These are phyloP conservation scores for Hemiscyllium ocellatum DNA, from an alignment of 2,113 vertebrate species.

Conservation along the genomic window DNA sequence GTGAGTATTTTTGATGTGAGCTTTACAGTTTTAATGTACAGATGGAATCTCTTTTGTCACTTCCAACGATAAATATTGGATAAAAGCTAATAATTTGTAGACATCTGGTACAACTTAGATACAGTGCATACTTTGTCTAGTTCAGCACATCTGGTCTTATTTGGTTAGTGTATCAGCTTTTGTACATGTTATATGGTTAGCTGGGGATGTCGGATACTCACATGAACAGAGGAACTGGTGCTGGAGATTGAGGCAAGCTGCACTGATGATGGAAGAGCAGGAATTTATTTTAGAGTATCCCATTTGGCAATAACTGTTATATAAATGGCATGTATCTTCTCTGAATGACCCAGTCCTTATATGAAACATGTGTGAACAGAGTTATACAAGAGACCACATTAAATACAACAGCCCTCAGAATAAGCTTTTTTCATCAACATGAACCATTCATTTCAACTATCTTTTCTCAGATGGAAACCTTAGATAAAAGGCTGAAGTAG, in stretches of 20 bases:
- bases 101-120: constrained; percentile 2
- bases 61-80: background rate
- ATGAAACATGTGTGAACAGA: background rate
- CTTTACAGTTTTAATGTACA: background rate
- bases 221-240: background rate
- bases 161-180: background rate
- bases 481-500: background rate
- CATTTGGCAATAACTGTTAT: background rate
- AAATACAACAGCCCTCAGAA: background rate
- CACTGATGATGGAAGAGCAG: background rate
- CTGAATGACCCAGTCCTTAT: background rate
- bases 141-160: background rate
- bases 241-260: background rate
- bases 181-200: background rate
- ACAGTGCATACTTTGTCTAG: background rate
- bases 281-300: background rate
- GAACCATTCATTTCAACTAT: background rate
- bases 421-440: background rate
- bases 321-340: background rate
- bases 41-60: background rate
- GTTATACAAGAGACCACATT: background rate
- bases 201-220: background rate
- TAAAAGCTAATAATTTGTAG: background rate
- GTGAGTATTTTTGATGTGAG: background rate
- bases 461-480: background rate